These are phyloP conservation scores for Maconellicoccus hirsutus DNA, from an alignment of 1,140 invertebrate species.

Conservation along the genomic window DNA sequence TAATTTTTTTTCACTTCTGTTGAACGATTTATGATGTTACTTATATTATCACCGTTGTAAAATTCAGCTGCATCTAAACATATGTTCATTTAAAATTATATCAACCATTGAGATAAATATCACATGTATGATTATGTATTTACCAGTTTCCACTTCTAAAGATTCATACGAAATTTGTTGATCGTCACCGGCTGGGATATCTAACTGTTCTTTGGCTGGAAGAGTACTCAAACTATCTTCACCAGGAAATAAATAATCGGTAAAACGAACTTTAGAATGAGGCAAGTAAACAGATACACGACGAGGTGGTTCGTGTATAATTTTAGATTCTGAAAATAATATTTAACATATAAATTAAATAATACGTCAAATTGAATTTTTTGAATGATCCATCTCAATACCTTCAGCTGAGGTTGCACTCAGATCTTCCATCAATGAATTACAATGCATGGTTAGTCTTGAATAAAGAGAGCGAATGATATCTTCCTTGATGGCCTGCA, in stretches of 20 bases:
- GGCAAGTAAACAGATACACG: slow-evolving; percentile 57
- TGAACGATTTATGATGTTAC: background rate
- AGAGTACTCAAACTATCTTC: slow-evolving; percentile 58
- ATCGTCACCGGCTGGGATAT: slow-evolving; percentile 60
- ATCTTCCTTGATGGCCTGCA: slow-evolving; percentile 56
- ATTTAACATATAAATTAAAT: too few relatives aligned
- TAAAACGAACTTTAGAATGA: slow-evolving; percentile 51
- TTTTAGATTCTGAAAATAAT: slow-evolving; percentile 45
- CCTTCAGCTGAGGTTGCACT: slow-evolving; percentile 33
- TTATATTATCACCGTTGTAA: slow-evolving; percentile 10
- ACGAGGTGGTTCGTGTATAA: slow-evolving; percentile 65
- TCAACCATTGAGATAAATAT: background rate
- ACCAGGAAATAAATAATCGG: slow-evolving; percentile 74
- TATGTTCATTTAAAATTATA: background rate
- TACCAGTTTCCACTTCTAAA: slow-evolving; percentile 43
- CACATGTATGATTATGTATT: background rate
- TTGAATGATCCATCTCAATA: too few relatives aligned
- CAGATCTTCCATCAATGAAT: slow-evolving; percentile 60
- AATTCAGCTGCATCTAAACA: slow-evolving; percentile 12
- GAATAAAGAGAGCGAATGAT: slow-evolving; percentile 62
- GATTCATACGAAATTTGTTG: slow-evolving; percentile 51
- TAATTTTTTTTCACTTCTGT: background rate
- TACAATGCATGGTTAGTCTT: slow-evolving; percentile 71
- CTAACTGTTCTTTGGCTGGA: slow-evolving; percentile 37
- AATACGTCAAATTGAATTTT: too few relatives aligned